phyloP scores from a whole-genome alignment of 2,888 invertebrate genomes.

The Synergus umbraculus region DNA sequence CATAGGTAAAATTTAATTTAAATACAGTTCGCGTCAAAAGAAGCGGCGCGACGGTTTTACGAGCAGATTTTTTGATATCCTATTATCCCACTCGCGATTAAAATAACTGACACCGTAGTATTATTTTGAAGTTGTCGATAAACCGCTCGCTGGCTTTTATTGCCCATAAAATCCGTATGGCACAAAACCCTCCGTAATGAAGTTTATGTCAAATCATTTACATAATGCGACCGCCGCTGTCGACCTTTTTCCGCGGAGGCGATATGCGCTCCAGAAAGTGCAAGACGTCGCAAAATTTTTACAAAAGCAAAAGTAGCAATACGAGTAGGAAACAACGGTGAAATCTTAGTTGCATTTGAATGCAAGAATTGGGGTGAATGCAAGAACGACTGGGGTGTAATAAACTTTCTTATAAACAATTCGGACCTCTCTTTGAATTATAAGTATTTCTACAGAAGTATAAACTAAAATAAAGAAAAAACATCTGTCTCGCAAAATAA shows the following conservation, averaged over 20 bases:
- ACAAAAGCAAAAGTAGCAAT: slow-evolving; percentile 23
- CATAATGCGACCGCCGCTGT: slow-evolving; percentile 34
- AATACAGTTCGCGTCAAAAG: slow-evolving; percentile 10
- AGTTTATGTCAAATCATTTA: slow-evolving; percentile 56
- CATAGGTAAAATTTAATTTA: not conserved
- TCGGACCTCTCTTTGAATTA: not conserved
- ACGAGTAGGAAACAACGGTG: not conserved
- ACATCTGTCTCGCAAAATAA: not conserved
- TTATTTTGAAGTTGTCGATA: slow-evolving; percentile 59
- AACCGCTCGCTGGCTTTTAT: slow-evolving; percentile 49
- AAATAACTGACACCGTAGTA: slow-evolving; percentile 43
- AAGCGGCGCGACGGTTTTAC: not conserved
- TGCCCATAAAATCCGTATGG: slow-evolving; percentile 52
- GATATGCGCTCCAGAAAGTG: slow-evolving; percentile 19
- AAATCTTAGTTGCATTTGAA: slow-evolving; percentile 35
- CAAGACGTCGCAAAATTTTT: slow-evolving; percentile 33
- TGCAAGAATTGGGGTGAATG: not conserved
- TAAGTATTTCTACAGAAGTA: not conserved
- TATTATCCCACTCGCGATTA: slow-evolving; percentile 41
- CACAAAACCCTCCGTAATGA: slow-evolving; percentile 42
- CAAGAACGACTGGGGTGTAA: not conserved
- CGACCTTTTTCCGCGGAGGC: slow-evolving; percentile 6
- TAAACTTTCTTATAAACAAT: slow-evolving; percentile 13
- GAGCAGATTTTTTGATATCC: slow-evolving; percentile 11
- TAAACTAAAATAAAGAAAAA: not conserved